Percentiles rank a stretch among this genome's conserved stretches.
Evolutionary conservation across 2,888 invertebrate genomes (phyloP).

Genomic region (Stenchaetothrips biformis): DNA sequence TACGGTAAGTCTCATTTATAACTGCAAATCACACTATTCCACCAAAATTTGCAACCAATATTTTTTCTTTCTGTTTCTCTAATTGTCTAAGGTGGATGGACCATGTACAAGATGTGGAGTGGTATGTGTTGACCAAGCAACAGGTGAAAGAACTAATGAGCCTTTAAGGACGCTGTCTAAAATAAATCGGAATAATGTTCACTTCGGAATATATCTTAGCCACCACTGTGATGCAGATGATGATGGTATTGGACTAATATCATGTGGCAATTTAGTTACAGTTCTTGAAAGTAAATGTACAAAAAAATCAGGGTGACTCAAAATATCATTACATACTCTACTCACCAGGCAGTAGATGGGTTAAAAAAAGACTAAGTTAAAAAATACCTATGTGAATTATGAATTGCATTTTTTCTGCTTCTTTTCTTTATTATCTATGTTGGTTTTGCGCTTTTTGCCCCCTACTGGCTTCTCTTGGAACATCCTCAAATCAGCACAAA

Average conservation of each 20-base stretch:
- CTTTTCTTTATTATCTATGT: neutral
- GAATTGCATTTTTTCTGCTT: neutral
- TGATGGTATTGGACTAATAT: conserved; percentile 16
- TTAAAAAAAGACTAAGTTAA: neutral
- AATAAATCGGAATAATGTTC: conserved; percentile 67
- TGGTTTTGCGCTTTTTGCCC: neutral
- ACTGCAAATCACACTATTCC: neutral
- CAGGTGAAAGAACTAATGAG: conserved; percentile 72
- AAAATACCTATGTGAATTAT: neutral
- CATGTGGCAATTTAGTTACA: neutral
- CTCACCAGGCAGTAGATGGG: neutral
- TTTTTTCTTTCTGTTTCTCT: conserved; percentile 30
- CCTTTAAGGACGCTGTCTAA: conserved; percentile 70
- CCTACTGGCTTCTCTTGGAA: conserved; percentile 50
- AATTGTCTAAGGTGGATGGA: conserved; percentile 59
- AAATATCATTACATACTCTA: too few species aligned
- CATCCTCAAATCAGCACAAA: conserved; percentile 73
- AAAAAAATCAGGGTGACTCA: neutral
- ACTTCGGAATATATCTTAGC: conserved; percentile 73
- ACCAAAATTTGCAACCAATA: neutral
- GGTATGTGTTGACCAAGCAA: conserved; percentile 88
- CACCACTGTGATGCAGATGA: conserved; percentile 24
- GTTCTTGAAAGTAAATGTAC: neutral
- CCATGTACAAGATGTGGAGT: conserved; percentile 89
- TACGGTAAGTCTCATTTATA: conserved; percentile 50